These are phyloP conservation scores for Argya squamiceps DNA, from an alignment of 2,797 vertebrate genomes.

Conservation along the genomic window DNA sequence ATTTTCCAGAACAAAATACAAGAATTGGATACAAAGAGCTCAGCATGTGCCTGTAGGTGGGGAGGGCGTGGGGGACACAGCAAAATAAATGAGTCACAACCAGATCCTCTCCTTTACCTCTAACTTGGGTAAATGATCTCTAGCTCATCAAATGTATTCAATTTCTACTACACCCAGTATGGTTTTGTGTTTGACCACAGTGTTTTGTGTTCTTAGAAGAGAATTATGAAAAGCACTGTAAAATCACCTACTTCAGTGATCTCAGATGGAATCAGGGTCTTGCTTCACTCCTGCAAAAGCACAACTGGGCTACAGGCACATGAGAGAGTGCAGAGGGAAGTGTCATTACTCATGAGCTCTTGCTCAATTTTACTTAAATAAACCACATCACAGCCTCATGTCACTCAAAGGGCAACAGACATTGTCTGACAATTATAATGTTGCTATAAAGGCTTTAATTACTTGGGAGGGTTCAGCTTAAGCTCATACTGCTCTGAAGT, in stretches of 20 bases:
- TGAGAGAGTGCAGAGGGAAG: neutral
- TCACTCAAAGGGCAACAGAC: neutral
- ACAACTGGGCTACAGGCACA: neutral
- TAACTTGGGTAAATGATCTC: neutral
- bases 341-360: neutral
- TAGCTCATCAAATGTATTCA: neutral
- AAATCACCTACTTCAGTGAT: neutral
- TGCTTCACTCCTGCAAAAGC: neutral
- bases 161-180: neutral
- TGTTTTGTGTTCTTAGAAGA: neutral
- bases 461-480: neutral
- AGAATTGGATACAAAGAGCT: neutral
- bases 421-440: neutral
- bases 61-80: neutral
- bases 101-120: neutral
- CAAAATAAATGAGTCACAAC: neutral
- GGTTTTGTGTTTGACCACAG: neutral
- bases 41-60: neutral
- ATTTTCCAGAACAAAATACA: neutral
- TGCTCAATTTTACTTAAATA: neutral
- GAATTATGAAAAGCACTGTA: neutral
- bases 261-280: neutral
- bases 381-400: neutral
- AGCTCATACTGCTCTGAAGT: neutral
- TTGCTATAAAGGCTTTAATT: neutral